phyloP scores from a whole-genome alignment of 1,140 invertebrate species.

The Pogonomyrmex californicus region DNA sequence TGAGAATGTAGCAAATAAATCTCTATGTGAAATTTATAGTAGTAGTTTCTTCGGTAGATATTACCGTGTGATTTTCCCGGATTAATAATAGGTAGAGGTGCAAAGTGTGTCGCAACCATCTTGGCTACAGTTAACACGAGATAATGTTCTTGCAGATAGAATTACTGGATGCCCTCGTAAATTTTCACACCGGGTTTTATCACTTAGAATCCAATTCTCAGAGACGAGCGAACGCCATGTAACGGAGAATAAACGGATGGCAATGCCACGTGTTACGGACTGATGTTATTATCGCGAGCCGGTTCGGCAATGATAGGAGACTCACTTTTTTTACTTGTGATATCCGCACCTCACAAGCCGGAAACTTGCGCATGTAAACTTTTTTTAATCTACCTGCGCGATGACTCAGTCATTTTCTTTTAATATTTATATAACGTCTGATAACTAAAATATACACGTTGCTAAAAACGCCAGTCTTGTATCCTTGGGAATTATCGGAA shows the following conservation, averaged over 20 bases:
- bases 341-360: not conserved
- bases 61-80: not conserved
- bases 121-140: constrained; percentile 6
- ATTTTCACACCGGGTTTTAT: constrained; percentile 26
- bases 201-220: constrained; percentile 32
- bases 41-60: not conserved
- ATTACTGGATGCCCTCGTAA: constrained; percentile 30
- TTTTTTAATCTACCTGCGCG: not conserved
- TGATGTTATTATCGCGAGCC: constrained; percentile 30
- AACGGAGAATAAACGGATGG: constrained; percentile 39
- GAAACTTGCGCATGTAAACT: not conserved
- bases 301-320: not conserved
- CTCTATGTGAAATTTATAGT: not conserved
- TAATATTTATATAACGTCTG: constrained; percentile 14
- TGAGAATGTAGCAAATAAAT: not conserved
- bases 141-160: not conserved
- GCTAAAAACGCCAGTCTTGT: not conserved
- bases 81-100: constrained; percentile 51
- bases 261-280: constrained; percentile 18
- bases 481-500: not conserved
- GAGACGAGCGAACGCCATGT: constrained; percentile 3
- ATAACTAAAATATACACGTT: not conserved
- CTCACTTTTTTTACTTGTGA: not conserved
- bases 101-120: constrained; percentile 41
- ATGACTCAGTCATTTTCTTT: constrained; percentile 18